Conservation (phyloP, 1,140 invertebrate species). For the Panagrolaimus sp. region DNA sequence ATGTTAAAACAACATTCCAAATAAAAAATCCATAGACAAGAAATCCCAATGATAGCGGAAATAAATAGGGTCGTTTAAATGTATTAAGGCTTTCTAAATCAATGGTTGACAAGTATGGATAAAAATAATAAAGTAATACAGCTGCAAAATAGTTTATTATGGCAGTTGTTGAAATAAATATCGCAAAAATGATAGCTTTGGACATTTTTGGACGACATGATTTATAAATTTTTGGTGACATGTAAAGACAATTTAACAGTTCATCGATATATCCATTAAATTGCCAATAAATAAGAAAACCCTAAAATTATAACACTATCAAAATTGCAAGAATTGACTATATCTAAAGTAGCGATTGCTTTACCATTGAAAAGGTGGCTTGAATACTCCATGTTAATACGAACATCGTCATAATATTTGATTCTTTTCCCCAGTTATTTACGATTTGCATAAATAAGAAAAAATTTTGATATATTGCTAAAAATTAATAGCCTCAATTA, state of each 20-base stretch:
- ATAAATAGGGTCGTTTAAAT: not conserved
- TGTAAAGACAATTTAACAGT: not conserved
- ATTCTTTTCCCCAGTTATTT: not conserved
- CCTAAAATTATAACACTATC: no score
- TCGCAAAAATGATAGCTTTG: not conserved
- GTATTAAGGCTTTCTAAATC: not conserved
- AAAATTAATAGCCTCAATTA: not conserved
- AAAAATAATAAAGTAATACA: not conserved
- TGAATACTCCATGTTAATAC: constrained; percentile 8
- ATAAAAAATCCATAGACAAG: constrained; percentile 22
- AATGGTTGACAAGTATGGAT: not conserved
- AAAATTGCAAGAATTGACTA: not conserved
- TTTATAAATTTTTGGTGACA: not conserved
- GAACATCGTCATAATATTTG: not conserved
- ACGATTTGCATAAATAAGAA: not conserved
- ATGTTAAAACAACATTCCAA: constrained; percentile 25
- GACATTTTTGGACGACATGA: not conserved
- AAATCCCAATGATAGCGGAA: not conserved
- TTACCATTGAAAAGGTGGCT: not conserved
- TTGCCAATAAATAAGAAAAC: constrained; percentile 10
- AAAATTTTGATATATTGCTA: constrained; percentile 1
- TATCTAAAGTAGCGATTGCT: no score
- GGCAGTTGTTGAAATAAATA: no score
- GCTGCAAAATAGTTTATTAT: not conserved
- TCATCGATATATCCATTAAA: not conserved